Base-by-base conservation (phyloP, 2,888 invertebrate genomes). In the Hirtodrosophila duncani region DNA sequence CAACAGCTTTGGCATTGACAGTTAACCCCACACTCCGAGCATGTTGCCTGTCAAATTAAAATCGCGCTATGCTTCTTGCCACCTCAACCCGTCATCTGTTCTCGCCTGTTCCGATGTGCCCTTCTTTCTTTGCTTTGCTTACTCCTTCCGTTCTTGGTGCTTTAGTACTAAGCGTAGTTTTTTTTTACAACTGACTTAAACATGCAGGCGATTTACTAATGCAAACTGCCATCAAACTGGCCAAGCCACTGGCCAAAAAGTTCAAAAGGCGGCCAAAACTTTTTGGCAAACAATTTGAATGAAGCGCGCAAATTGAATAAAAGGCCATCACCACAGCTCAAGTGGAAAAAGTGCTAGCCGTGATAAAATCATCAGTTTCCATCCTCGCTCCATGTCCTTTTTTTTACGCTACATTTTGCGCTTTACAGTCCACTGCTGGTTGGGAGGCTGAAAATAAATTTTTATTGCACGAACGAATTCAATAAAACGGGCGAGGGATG, bases 381-480 rank as follows among this genome's bases (percentile, higher is more conserved):
- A 42, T 18, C 38, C 51, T 46, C 49, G 37, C 45, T 48, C 39
- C 30, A 18, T 26, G 31, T 20, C 21, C 33, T 48, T 36, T 30
- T 21, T 59, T 18, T 14, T 38, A 41, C 26, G 30, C 36, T 11
- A 33, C 50, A 38, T 37, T 49, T 63, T 39, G 26, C 48, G 46
- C 36, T 51, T 45, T 57, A 44, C 27, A 36, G 43, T 50, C 50
- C 29, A 26, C 26, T 36, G 36, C 3, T 16, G 20, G 33, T n/a
- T 7, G 49, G 17, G 44, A 34, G 55, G 39, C 38, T 45, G 67
- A 56, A 63, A 53, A 63, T 69, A 74, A 51, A 69, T 63, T 70
- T 75, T 74, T 69, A 75, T 69, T 70, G 70, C 63, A 36, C 56
- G 44, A 70, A 48, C 62, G 71, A 70, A 75, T 70, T 70, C 71